Base-by-base conservation (phyloP, 2,888 invertebrate species). In the Vannuccia rotundouncinata region DNA sequence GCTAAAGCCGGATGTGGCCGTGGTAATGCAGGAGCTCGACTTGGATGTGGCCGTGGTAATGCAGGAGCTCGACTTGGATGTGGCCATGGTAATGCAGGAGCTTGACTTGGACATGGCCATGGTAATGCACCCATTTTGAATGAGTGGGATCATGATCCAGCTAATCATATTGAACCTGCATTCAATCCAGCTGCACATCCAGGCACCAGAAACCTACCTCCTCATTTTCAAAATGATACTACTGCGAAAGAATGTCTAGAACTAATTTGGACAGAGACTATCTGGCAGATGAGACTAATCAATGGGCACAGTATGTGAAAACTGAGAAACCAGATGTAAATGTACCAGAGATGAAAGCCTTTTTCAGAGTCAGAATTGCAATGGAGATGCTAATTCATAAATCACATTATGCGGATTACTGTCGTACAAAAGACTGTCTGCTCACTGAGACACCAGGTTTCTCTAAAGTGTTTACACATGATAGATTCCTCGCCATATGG, bases 301-400 rank as follows among this genome's bases (percentile, higher is more conserved):
- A 27, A 74, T n/a, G n/a, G 28, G 74, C 74, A 74, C 25, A 25
- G 74, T 74, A 74, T 74, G 74, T 74, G 74, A 74, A 74, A 74
- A 27, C 25, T 25, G 25, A 74, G 74, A 74, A 22, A 83, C 79
- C n/a, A 83, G 74, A 25, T 28, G 80, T 80, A 0, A 82, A 79
- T 81, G 79, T 82, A 0, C 66, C 31, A 79, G 82, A 81, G 60
- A 77, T 82, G 78, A 82, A 82, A 77, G 81, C 82, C 74, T 81
- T 82, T 66, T n/a, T 82, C 28, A 82, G 82, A 1, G 59, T 82
- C 25, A 27, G 80, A 59, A 31, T 82, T 17, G 17, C 76, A 0
- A 82, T 82, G 82, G 82, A 82, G 74, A 45, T 79, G 77, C 30
- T 77, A 28, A 28, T 81, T 77, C 25, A 76, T 22, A 79, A 82